phyloP scores from a whole-genome alignment of 2,113 vertebrate genomes.

The Acanthochromis polyacanthus region DNA sequence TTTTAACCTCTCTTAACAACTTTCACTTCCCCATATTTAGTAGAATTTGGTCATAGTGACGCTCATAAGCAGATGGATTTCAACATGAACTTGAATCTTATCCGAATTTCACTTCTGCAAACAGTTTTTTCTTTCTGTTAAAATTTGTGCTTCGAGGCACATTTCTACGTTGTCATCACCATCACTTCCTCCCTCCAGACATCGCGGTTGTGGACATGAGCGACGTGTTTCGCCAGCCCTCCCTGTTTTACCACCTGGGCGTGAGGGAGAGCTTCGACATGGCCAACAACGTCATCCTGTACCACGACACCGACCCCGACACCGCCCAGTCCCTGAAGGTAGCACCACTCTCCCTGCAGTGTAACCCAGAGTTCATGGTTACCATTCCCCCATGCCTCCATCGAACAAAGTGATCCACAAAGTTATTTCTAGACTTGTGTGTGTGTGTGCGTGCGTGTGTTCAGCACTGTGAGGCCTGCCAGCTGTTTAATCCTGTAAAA shows the following conservation, averaged over 20 bases:
- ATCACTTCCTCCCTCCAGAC: slow-evolving; percentile 84
- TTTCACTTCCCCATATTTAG: not conserved
- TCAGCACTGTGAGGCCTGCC: slow-evolving; percentile 3
- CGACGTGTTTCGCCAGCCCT: slow-evolving; percentile 92
- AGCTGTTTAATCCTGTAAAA: slow-evolving; percentile 30
- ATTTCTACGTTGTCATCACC: not conserved
- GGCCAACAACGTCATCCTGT: slow-evolving; percentile 97
- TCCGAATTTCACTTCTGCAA: not conserved
- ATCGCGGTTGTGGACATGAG: slow-evolving; percentile 97
- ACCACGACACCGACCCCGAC: slow-evolving; percentile 91
- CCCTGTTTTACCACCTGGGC: slow-evolving; percentile 95
- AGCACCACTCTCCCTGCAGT: slow-evolving; percentile 12
- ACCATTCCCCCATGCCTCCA: slow-evolving; percentile 31
- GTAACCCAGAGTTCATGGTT: slow-evolving; percentile 16
- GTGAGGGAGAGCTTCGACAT: slow-evolving; percentile 97
- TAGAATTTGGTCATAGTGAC: too few species aligned
- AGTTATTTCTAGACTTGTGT: slow-evolving; percentile 61
- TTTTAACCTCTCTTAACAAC: not conserved
- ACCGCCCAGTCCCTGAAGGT: slow-evolving; percentile 95
- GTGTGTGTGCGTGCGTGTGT: not conserved
- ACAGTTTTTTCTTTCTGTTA: too few species aligned
- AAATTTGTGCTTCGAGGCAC: too few species aligned
- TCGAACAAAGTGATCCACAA: slow-evolving; percentile 50
- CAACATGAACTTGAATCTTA: too few species aligned
- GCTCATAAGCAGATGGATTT: not conserved